These are phyloP conservation scores for Leptinotarsa undecemlineata DNA, from an alignment of 1,140 invertebrate genomes.

Conservation along the genomic window DNA sequence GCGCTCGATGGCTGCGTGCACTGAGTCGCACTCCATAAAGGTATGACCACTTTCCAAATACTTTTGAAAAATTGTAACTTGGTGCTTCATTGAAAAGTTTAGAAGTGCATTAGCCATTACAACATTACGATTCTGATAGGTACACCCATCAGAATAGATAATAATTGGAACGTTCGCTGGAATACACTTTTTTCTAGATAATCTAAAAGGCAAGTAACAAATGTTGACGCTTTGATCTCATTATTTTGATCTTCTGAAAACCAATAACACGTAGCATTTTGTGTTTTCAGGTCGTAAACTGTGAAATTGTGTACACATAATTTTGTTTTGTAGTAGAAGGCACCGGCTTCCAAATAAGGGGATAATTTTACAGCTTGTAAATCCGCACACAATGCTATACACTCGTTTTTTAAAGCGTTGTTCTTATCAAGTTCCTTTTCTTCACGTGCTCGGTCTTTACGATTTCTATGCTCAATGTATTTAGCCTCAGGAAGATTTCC, in stretches of 20 bases:
- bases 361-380: neutral
- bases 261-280: conserved; percentile 52
- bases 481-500: neutral
- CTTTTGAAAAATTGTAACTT: conserved; percentile 53
- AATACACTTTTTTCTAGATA: no score
- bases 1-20: conserved; percentile 47
- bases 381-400: neutral
- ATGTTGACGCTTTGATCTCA: conserved; percentile 39
- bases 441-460: neutral
- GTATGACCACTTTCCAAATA: conserved; percentile 55
- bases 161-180: conserved; percentile 3
- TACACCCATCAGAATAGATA: no score
- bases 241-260: conserved; percentile 52
- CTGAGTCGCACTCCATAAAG: conserved; percentile 55
- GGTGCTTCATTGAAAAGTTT: conserved; percentile 38
- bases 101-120: conserved; percentile 51
- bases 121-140: conserved; percentile 50
- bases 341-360: neutral
- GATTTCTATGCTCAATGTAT: neutral
- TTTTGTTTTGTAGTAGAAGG: conserved; percentile 9
- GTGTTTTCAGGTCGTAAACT: conserved; percentile 37
- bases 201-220: no score
- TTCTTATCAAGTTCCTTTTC: neutral
- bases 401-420: neutral
- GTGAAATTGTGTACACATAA: conserved; percentile 18